Evolutionary conservation across 2,888 invertebrate species (phyloP), one percentile per base, ranked within the genome.

Genomic region (Drosophila pullipes): DNA sequence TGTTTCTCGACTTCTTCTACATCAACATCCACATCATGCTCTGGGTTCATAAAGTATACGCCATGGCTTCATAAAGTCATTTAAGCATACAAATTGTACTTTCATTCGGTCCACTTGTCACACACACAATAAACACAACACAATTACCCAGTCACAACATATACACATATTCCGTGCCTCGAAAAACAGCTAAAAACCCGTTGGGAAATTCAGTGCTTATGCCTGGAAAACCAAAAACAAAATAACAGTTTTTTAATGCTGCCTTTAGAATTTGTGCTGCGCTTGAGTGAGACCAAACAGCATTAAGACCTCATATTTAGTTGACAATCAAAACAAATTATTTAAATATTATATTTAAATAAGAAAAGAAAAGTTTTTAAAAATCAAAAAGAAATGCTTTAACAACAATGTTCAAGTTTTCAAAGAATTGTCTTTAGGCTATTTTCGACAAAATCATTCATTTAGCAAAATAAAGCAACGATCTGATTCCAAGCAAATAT

Each of bases 31-130:
- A 39, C 35, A 31, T 30, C 22, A 49, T 52, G 39, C 22, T 13
- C 47, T 13, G 49, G 41, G 3, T 31, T 18, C 13, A 31, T 53
- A 54, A 16, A 54, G 31, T 25, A 28, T 66, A 41, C 64, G 69
- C 35, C 65, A 60, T 70, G 78, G 71, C 78, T 83, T 86, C 86
- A 87, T 89, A 89, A 87, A 87, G 86, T 86, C 86, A 87, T 89
- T 89, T 86, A 79, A 87, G 86, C 89, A 89, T 89, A 87, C 86
- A 89, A 89, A 89, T 87, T 87, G 86, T 84, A 89, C 78, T 87
- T 86, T 89, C 84, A 82, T 85, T 74, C 78, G 78, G 69, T 64
- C 74, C 74, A 72, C 82, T 77, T 82, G 82, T 82, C 82, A 62
- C 74, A 69, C 74, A 78, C 65, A 69, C 82, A 73, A 77, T 77